These are phyloP conservation scores for Rana temporaria DNA, from an alignment of 2,113 vertebrate species.

Conservation along the genomic window DNA sequence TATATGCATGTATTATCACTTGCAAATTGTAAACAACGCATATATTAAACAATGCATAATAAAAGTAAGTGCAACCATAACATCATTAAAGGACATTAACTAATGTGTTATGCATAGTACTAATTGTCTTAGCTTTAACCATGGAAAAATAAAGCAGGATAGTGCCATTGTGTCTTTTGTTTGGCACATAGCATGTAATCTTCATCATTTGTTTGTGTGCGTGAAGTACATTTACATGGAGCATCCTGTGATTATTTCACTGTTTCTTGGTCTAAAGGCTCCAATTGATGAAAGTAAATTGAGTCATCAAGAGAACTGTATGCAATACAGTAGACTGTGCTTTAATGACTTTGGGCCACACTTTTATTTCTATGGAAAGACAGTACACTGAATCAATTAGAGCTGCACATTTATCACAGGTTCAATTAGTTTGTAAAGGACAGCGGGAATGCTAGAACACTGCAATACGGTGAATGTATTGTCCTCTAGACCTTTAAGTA, in stretches of 20 bases:
- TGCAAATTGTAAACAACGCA: no score
- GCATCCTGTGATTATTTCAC: background rate
- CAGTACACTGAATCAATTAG: background rate
- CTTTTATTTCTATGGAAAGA: conserved; percentile 2
- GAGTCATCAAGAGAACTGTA: conserved; percentile 8
- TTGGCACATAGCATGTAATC: no score
- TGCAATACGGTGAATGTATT: background rate
- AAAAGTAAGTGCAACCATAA: background rate
- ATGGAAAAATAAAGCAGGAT: no score
- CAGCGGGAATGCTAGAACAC: conserved; percentile 25
- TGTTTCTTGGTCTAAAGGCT: background rate
- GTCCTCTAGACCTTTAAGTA: conserved; percentile 24
- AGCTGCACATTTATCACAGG: conserved; percentile 39
- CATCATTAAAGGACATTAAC: background rate
- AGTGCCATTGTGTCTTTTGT: no score
- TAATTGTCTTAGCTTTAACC: no score
- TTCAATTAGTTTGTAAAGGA: conserved; percentile 45
- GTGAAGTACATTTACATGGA: background rate
- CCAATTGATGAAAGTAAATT: conserved; percentile 24
- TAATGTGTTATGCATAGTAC: no score
- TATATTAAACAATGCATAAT: no score
- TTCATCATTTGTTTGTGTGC: no score
- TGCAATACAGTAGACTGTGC: conserved; percentile 16
- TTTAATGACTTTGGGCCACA: conserved; percentile 20
- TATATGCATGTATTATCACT: no score